Conservation (phyloP, 2,797 vertebrate genomes). For the Crenichthys baileyi region DNA sequence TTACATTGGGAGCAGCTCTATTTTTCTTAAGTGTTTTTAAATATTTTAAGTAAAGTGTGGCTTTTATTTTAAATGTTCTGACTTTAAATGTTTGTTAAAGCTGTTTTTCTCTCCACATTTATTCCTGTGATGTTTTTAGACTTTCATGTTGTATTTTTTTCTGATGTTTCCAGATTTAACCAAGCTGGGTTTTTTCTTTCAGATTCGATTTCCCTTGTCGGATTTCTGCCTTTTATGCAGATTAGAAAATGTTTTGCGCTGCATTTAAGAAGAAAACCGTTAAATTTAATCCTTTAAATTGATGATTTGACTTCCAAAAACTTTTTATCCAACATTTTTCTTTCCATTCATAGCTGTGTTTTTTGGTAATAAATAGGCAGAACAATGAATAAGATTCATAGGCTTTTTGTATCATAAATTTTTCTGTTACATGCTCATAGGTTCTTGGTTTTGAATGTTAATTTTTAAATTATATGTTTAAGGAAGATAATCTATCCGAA, state of each 20-base stretch:
- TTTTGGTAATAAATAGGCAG: not conserved
- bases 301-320: not conserved
- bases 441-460: not conserved
- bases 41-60: not conserved
- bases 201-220: not conserved
- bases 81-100: not conserved
- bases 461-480: too few species aligned
- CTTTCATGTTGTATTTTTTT: not conserved
- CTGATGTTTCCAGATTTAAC: not conserved
- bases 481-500: not conserved
- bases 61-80: slow-evolving; percentile 10
- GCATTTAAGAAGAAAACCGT: slow-evolving; percentile 20
- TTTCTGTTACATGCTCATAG: slow-evolving; percentile 1
- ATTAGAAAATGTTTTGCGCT: slow-evolving; percentile 38
- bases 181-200: not conserved
- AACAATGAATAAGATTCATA: too few species aligned
- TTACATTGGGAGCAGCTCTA: slow-evolving; percentile 27
- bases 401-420: not conserved
- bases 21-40: not conserved
- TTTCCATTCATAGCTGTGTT: too few species aligned
- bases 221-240: slow-evolving; percentile 1
- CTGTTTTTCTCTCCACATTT: not conserved
- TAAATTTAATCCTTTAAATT: not conserved
- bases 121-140: not conserved
- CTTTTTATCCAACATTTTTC: not conserved